Base-by-base conservation (phyloP, 1,140 invertebrate genomes). In the Pogonognathellus flavescens region DNA sequence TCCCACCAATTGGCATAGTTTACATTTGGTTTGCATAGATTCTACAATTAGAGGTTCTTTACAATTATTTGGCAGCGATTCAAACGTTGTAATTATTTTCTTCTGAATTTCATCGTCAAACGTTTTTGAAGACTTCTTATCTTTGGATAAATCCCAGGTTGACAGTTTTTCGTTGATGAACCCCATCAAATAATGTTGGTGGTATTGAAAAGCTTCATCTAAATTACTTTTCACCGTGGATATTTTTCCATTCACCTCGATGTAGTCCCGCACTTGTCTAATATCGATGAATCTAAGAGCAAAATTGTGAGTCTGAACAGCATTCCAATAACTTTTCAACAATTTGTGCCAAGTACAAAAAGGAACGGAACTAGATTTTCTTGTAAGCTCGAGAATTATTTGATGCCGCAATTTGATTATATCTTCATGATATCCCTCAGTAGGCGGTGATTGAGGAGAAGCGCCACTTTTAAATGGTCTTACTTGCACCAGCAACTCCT, bases 401-500 rank as follows among this genome's bases (percentile, higher is more conserved):
- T 25, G 60, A 41, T 66, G 52, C 41, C 70, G n/a, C 0, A 85
- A 60, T 1, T 60, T 59, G 6, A 66, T 14, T 1, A 85, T 59
- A 57, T 80, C 84, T 70, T 85, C 31, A 41, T 60, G 59, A n/a
- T 85, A 85, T 49, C 66, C 41, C 18, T 82, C 60, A 2, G 80
- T 59, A 6, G 84, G 84, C 1, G 84, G 80, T 8, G 84, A 50
- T 11, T 82, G 57, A 13, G 62, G 53, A 1, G 76, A 55, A 4
- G 84, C 76, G 2, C 80, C 84, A 72, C 41, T 82, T 72, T 86
- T 86, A 59, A 86, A 86, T 16, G 85, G 81, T 9, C 53, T 14
- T 25, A 86, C 11, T 20, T 66, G 85, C 5, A n/a, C 20, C 11
- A 82, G 10, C 25, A 83, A 9, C n/a, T 72, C 60, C n/a, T 59